Evolutionary conservation across 2,888 invertebrate species (phyloP).

Genomic region (Calameuta filiformis): DNA sequence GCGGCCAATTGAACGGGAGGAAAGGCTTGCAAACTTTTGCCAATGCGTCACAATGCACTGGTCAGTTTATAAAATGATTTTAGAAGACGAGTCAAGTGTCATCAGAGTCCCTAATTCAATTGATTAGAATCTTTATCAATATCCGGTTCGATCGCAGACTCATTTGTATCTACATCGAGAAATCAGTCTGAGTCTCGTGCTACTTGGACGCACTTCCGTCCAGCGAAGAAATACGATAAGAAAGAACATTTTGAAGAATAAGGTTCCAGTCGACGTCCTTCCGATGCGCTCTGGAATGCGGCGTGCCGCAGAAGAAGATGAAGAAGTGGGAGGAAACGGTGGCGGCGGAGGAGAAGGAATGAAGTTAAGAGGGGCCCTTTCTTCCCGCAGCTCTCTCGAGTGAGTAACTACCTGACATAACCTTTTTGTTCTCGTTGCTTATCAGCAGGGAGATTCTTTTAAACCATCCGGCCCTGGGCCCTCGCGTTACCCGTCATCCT

Average conservation of each 20-base stretch:
- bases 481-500: neutral
- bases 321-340: neutral
- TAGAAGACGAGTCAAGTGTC: neutral
- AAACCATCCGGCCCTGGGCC: neutral
- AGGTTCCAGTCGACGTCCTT: constrained; percentile 7
- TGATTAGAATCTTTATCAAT: neutral
- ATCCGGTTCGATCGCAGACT: neutral
- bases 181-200: neutral
- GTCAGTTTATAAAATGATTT: neutral
- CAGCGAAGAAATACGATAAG: neutral
- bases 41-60: neutral
- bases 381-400: neutral
- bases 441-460: neutral
- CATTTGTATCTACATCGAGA: neutral
- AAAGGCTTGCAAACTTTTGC: neutral
- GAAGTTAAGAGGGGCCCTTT: neutral
- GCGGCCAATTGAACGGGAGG: constrained; percentile 47
- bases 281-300: constrained; percentile 12
- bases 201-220: neutral
- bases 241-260: neutral
- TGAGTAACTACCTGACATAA: constrained; percentile 3
- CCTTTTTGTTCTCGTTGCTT: constrained; percentile 3
- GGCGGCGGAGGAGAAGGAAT: neutral
- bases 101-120: neutral
- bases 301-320: neutral